phyloP scores from a whole-genome alignment of 2,113 vertebrate genomes.

The Silurus meridionalis region DNA sequence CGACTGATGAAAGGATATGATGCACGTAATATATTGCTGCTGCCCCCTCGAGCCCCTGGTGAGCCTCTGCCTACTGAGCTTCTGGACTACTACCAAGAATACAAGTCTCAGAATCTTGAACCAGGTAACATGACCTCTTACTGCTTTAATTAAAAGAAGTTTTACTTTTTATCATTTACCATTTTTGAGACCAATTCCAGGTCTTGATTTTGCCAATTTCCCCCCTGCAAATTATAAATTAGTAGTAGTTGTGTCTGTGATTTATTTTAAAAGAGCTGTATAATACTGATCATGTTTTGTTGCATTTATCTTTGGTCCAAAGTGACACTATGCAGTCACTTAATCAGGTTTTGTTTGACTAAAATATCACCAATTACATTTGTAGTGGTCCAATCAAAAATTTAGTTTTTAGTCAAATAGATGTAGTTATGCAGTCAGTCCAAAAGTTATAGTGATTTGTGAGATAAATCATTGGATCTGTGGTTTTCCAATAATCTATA shows the following conservation, averaged over 20 bases:
- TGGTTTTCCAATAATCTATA: not conserved
- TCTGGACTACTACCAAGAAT: constrained; percentile 74
- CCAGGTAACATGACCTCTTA: constrained; percentile 54
- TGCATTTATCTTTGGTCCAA: not conserved
- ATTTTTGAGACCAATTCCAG: not conserved
- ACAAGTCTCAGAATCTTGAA: constrained; percentile 59
- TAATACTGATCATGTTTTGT: not conserved
- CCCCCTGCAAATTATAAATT: not conserved
- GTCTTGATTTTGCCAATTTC: not conserved
- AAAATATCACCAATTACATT: not conserved
- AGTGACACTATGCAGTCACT: not conserved
- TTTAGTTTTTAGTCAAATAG: not conserved
- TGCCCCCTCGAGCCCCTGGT: constrained; percentile 79
- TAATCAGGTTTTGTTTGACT: not conserved
- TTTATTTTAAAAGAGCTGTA: not conserved
- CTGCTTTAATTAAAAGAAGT: not conserved
- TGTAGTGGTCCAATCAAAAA: not conserved
- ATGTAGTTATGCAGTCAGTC: not conserved
- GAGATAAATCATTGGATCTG: not conserved
- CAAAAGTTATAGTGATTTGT: not conserved
- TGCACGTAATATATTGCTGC: constrained; percentile 70
- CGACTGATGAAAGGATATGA: constrained; percentile 74
- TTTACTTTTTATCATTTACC: not conserved
- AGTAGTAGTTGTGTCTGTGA: not conserved
- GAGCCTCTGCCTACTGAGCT: constrained; percentile 81